Evolutionary conservation across 2,888 invertebrate genomes (phyloP), one percentile per base, ranked within the genome.

Genomic region (Saturnia japonica): DNA sequence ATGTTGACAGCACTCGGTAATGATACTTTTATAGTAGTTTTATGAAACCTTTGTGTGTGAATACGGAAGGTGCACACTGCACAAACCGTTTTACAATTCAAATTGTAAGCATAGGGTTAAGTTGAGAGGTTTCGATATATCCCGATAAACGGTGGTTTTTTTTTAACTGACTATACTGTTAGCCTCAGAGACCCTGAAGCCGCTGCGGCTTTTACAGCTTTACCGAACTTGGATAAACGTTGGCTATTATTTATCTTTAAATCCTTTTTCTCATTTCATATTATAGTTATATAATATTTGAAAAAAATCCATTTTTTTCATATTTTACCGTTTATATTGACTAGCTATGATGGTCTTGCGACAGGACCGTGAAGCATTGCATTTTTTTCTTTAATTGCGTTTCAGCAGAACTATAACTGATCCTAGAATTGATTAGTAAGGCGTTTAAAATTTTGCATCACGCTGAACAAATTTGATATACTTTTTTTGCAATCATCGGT

Each of bases 41-140:
- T 85, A 83, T 82, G 82, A 75, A 74, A 73, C 77, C 74, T 82
- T 82, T 81, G 81, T 82, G 77, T 76, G 54, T n/a, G 77, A 75
- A 72, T 70, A 73, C 74, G 75, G 74, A 75, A 73, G 68, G 69
- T 71, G 64, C 1, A 7, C 16, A 14, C 57, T 69, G 25, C 51
- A 66, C 25, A 64, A 64, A n/a, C 11, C 8, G 66, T 51, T 69
- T 64, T 22, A 40, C 64, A 47, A 51, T 47, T 54, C n/a, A 47
- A 51, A 19, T 51, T 64, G 34, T 47, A 14, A 45, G 62, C 47
- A 28, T 60, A 60, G 22, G 11, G 54, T 60, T 60, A 14, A 60
- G 28, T n/a, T 54, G 22, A n/a, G n/a, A n/a, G n/a, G n/a, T n/a
- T n/a, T n/a, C 6, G 25, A 60, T 12, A 11, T 14, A 14, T 60